Conservation (phyloP, 2,797 vertebrate genomes). For the Ctenosaura bakeri region DNA sequence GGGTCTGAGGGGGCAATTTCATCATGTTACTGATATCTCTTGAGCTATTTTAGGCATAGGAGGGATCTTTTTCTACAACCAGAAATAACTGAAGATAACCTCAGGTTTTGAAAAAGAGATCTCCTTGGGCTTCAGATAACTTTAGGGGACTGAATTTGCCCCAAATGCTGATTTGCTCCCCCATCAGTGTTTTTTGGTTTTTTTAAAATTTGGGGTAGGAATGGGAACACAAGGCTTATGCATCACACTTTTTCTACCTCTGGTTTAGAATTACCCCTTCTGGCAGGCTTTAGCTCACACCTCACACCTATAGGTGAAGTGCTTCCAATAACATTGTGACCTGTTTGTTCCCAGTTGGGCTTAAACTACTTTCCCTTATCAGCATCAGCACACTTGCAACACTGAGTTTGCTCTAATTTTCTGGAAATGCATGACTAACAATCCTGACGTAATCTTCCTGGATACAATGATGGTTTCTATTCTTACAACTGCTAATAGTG, state of each 20-base stretch:
- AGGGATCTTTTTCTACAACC: too few relatives aligned
- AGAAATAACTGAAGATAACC: too few relatives aligned
- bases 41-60: neutral
- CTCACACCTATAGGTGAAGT: neutral
- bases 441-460: conserved; percentile 1
- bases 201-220: too few relatives aligned
- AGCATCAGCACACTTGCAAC: neutral
- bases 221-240: too few relatives aligned
- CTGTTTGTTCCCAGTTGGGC: neutral
- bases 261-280: neutral
- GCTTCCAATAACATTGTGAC: neutral
- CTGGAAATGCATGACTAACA: conserved; percentile 3
- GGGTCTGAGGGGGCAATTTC: neutral
- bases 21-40: neutral
- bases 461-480: neutral
- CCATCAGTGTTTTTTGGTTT: too few relatives aligned
- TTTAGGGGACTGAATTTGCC: too few relatives aligned
- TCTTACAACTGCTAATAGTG: rapidly evolving
- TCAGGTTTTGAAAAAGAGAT: too few relatives aligned
- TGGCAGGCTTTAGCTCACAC: neutral
- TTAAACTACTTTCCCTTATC: neutral
- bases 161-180: too few relatives aligned
- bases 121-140: too few relatives aligned
- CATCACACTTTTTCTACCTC: too few relatives aligned
- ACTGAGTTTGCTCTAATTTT: conserved; percentile 17